Evolutionary conservation across 2,888 invertebrate genomes (phyloP).

Genomic region (Leptura quadrifasciata): DNA sequence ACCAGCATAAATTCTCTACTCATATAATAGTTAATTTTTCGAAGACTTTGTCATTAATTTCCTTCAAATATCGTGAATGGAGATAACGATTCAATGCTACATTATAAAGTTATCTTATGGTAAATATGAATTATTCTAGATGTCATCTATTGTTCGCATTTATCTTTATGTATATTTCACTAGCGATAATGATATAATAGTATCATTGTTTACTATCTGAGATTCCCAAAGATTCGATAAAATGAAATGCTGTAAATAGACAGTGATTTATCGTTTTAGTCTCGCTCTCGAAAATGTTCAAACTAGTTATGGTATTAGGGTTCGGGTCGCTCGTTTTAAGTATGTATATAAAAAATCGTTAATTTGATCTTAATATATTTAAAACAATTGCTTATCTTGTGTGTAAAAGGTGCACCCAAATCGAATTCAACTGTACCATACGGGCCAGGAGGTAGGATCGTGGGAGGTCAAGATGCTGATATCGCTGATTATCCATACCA

Average conservation of each 20-base stretch:
- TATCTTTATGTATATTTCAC: not conserved
- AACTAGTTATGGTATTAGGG: not conserved
- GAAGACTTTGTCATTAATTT: too few relatives aligned
- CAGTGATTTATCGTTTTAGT: not conserved
- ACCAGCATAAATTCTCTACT: too few relatives aligned
- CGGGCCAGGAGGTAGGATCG: constrained; percentile 28
- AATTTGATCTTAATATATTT: not conserved
- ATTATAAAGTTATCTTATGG: not conserved
- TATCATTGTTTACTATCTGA: not conserved
- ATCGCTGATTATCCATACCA: constrained; percentile 47
- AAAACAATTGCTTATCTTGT: not conserved
- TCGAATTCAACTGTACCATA: not conserved
- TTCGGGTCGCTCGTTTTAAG: not conserved
- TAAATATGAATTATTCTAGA: not conserved
- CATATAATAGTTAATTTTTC: too few relatives aligned
- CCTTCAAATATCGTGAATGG: too few relatives aligned
- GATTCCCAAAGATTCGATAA: not conserved
- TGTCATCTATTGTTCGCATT: not conserved
- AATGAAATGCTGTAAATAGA: not conserved
- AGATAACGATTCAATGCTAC: too few relatives aligned
- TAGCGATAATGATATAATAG: not conserved
- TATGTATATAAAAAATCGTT: not conserved
- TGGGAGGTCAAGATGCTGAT: constrained; percentile 43
- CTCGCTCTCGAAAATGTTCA: constrained; percentile 6
- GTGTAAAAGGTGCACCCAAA: not conserved